Evolutionary conservation across 2,113 vertebrate genomes (phyloP), one percentile per base, ranked within the genome.

Genomic region (Megaceryle maxima): DNA sequence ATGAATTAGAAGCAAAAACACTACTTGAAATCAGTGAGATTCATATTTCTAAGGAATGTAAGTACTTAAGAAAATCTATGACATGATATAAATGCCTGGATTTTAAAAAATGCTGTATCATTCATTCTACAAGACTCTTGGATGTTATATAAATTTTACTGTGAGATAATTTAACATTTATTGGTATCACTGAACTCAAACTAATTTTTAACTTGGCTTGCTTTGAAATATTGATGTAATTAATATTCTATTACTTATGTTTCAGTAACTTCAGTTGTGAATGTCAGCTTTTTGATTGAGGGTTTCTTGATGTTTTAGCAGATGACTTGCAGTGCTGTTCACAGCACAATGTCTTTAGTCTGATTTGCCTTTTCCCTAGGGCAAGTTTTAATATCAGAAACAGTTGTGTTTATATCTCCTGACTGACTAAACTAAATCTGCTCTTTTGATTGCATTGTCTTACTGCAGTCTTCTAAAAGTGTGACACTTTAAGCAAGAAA

Each of bases 381-480:
- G 86, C 88, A 88, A 75, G 41, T 83, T 70, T 74, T 81, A 63
- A 90, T 93, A 92, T 93, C 44, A 67, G 44, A 76, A 75, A n/a
- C 51, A 43, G 10, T 81, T 70, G 51, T 66, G 67, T 70, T 76
- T 63, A 5, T 64, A 39, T 33, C 57, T 91, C 35, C 51, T 77
- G 67, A 66, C 72, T 68, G 60, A 43, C 60, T 50, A 60, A 88
- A 87, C 21, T 11, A 50, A 86, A 75, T 55, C 55, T 92, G 64
- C 56, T 83, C 7, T 25, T 86, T 74, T 88, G 72, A 88, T 83
- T 94, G 70, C 51, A 59, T 90, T 87, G 51, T 78, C 67, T 86
- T 69, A 37, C 28, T 92, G 63, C 37, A 59, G 37, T 26, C 41
- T 59, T 81, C 57, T 59, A 53, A 28, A 93, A 67, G 67, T 35